Evolutionary conservation across 2,113 vertebrate species (phyloP).

Genomic region (Piaya cayana): DNA sequence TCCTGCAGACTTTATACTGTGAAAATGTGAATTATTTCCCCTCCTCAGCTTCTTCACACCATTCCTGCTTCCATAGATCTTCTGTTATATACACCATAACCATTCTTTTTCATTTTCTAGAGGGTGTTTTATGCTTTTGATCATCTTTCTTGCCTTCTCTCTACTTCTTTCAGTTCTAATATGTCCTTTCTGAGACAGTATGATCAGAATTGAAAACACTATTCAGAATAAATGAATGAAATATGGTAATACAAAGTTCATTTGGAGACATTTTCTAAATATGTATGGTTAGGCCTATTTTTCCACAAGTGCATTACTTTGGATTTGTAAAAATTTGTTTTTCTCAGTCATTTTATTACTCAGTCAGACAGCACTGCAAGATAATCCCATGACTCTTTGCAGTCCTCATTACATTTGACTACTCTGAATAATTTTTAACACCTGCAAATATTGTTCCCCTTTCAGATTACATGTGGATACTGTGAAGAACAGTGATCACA

Average conservation of each 20-base stretch:
- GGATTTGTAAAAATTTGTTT: slow-evolving; percentile 2
- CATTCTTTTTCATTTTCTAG: not conserved
- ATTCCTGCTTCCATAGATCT: not conserved
- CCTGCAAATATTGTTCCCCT: not conserved
- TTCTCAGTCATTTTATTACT: not conserved
- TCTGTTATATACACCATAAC: not conserved
- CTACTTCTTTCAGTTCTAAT: not conserved
- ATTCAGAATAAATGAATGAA: not conserved
- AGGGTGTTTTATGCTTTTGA: not conserved
- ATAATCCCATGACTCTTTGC: not conserved
- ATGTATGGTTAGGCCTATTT: not conserved
- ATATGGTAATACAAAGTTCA: not conserved
- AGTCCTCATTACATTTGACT: not conserved
- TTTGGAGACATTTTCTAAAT: not conserved
- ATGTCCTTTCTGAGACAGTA: not conserved
- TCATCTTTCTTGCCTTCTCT: not conserved
- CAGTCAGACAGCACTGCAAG: not conserved
- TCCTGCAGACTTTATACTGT: not conserved
- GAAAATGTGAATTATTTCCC: not conserved
- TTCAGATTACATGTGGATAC: not conserved
- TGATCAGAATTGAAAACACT: not conserved
- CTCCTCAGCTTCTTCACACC: not conserved
- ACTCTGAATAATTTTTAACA: not conserved
- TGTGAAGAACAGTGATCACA: not conserved
- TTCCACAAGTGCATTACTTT: not conserved